phyloP scores from a whole-genome alignment of 1,140 invertebrate genomes.

The Sitophilus oryzae region DNA sequence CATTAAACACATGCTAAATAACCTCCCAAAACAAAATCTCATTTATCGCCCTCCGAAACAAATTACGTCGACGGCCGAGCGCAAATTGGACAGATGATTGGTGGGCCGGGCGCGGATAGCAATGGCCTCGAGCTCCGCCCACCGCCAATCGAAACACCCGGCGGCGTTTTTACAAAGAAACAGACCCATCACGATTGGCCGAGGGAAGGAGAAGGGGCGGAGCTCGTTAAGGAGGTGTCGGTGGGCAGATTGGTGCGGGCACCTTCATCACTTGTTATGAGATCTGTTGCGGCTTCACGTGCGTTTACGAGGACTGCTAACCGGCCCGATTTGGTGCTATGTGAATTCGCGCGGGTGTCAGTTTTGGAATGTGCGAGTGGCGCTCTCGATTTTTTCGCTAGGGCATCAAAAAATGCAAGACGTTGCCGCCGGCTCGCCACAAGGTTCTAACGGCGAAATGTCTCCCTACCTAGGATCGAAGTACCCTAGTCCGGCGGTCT shows the following conservation, averaged over 20 bases:
- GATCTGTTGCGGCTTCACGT: conserved; percentile 37
- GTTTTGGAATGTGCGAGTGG: conserved; percentile 8
- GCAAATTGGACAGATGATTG: conserved; percentile 40
- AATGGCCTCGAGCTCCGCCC: conserved; percentile 21
- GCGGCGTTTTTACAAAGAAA: conserved; percentile 31
- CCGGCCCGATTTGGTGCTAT: not conserved
- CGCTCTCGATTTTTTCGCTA: conserved; percentile 6
- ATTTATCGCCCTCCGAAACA: conserved; percentile 41
- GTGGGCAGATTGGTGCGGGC: conserved; percentile 31
- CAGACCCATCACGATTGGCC: conserved; percentile 23
- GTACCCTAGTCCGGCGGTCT: conserved; percentile 40
- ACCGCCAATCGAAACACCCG: conserved; percentile 26
- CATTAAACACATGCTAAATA: conserved; percentile 44
- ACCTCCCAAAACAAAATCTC: conserved; percentile 41
- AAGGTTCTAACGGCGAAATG: conserved; percentile 32
- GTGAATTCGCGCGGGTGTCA: conserved; percentile 2
- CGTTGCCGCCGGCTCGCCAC: conserved; percentile 31
- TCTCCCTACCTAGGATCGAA: conserved; percentile 40
- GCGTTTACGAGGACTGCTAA: conserved; percentile 9
- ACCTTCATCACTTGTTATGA: conserved; percentile 39
- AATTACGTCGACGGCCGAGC: conserved; percentile 37
- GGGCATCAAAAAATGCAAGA: conserved; percentile 39
- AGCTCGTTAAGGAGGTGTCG: conserved; percentile 23
- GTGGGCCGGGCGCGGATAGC: conserved; percentile 27
- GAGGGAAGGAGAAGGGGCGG: conserved; percentile 21